These are phyloP conservation scores for Nowickia ferox DNA, from an alignment of 2,888 invertebrate species.

Conservation along the genomic window DNA sequence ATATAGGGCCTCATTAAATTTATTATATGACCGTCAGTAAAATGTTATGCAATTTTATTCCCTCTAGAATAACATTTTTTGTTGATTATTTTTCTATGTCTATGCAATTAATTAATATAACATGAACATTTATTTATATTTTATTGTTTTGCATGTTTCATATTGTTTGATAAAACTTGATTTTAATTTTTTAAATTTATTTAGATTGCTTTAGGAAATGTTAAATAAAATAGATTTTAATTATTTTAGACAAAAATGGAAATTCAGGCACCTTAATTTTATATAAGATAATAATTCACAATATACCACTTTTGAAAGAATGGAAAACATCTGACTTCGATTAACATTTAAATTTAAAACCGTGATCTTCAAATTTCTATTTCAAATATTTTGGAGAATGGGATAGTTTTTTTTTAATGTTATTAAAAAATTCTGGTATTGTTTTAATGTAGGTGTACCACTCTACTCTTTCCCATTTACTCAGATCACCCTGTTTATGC, in stretches of 20 bases:
- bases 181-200: not conserved
- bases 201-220: not conserved
- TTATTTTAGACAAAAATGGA: not conserved
- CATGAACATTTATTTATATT: not conserved
- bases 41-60: not conserved
- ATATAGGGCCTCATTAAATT: slow-evolving; percentile 75
- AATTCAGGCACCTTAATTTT: no score
- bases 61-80: not conserved
- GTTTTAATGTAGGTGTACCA: no score
- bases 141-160: slow-evolving; percentile 4
- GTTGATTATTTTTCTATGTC: not conserved
- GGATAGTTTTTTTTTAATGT: no score
- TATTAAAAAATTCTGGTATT: no score
- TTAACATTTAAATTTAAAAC: no score
- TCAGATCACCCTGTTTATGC: no score
- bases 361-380: no score
- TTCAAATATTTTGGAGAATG: no score
- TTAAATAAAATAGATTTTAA: not conserved
- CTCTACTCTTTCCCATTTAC: no score
- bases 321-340: no score
- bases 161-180: slow-evolving; percentile 6
- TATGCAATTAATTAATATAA: not conserved
- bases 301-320: no score
- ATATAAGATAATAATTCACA: no score
- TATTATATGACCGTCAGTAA: slow-evolving; percentile 76